These are phyloP conservation scores for Zeus faber DNA, from an alignment of 2,113 vertebrate species.

Conservation along the genomic window DNA sequence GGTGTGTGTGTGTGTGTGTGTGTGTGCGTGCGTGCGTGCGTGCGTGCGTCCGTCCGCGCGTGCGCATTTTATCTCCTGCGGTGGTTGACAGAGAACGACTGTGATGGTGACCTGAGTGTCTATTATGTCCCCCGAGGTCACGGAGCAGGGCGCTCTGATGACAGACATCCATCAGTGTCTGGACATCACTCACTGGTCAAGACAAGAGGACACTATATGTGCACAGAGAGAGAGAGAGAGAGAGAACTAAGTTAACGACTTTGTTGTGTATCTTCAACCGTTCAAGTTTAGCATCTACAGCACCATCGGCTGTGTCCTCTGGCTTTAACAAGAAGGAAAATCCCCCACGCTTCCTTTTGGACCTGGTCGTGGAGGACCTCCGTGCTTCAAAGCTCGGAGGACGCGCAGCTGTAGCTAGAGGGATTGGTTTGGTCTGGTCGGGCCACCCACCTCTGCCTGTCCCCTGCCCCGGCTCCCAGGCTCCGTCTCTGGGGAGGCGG, in stretches of 20 bases:
- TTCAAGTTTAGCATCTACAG: conserved; percentile 28
- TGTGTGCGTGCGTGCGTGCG: no score
- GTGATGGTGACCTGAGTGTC: conserved; percentile 14
- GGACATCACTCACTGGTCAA: conserved; percentile 9
- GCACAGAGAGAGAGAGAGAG: background rate
- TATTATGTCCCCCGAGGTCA: conserved; percentile 41
- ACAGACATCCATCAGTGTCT: conserved; percentile 36
- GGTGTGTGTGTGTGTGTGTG: no score
- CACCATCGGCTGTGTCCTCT: conserved; percentile 29
- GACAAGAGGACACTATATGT: conserved; percentile 40
- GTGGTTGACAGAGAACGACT: conserved; percentile 10
- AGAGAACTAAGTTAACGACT: background rate
- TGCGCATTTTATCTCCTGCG: background rate
- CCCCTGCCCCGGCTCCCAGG: background rate
- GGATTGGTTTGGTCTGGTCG: conserved; percentile 16
- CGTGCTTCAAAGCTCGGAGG: conserved; percentile 29
- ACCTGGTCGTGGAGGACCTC: conserved; percentile 22
- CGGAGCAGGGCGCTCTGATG: conserved; percentile 35
- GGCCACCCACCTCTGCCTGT: conserved; percentile 8
- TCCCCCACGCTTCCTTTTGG: conserved; percentile 44
- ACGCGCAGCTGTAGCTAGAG: conserved; percentile 21
- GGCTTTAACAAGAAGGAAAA: conserved; percentile 48
- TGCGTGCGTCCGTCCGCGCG: no score
- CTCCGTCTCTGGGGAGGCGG: conserved; percentile 5
- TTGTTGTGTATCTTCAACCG: conserved; percentile 11